Conservation (phyloP, 2,797 vertebrate species). For the Phalloptychus januarius region DNA sequence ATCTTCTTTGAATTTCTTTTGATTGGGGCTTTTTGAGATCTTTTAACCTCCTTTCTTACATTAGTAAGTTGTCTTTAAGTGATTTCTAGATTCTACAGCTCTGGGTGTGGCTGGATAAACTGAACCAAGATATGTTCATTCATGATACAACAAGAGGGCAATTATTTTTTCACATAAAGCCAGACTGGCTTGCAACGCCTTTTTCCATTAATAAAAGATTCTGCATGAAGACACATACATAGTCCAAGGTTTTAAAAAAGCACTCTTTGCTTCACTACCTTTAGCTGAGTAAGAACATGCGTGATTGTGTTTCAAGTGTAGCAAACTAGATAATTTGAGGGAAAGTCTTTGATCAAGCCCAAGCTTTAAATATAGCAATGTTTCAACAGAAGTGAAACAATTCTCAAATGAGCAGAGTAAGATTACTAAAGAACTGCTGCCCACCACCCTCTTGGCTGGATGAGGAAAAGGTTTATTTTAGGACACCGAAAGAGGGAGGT, state of each 20-base stretch:
- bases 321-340: background rate
- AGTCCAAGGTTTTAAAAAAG: background rate
- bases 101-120: background rate
- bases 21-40: background rate
- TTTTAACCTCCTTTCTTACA: background rate
- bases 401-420: conserved; percentile 13
- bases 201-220: background rate
- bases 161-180: background rate
- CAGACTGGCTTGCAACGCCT: background rate
- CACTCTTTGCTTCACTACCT: background rate
- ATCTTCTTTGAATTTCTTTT: background rate
- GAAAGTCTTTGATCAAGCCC: background rate
- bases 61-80: background rate
- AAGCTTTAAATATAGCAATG: background rate
- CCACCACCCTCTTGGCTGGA: conserved; percentile 25
- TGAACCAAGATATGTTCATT: background rate
- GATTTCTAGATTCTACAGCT: background rate
- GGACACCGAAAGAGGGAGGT: conserved; percentile 28
- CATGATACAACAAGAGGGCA: background rate
- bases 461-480: conserved; percentile 77
- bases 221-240: background rate
- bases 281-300: conserved; percentile 2
- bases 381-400: conserved; percentile 30
- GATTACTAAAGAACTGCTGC: conserved; percentile 35
- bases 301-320: background rate